Evolutionary conservation across 2,113 vertebrate species (phyloP).

Genomic region (Tonatia bakeri): DNA sequence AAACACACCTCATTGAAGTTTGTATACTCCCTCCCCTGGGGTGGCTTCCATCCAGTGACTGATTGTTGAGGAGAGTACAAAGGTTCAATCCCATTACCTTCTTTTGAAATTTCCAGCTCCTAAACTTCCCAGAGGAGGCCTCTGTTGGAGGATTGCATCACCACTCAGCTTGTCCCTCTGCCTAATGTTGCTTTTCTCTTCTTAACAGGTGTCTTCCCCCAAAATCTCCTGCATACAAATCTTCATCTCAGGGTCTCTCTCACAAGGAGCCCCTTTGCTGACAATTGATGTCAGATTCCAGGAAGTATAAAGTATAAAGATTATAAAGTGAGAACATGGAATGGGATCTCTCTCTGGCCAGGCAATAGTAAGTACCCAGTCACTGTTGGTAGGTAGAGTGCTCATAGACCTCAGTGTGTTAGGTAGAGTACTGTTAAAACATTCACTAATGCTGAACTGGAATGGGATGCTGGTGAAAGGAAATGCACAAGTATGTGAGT

Average conservation of each 20-base stretch:
- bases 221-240: background rate
- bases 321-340: background rate
- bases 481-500: background rate
- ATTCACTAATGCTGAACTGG: background rate
- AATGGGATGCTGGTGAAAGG: background rate
- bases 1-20: background rate
- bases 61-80: background rate
- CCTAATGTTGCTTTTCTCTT: background rate
- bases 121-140: background rate
- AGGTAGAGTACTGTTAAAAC: background rate
- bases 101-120: background rate
- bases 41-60: background rate
- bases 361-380: background rate
- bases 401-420: background rate
- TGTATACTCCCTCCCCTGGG: background rate
- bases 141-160: background rate
- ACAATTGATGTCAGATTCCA: background rate
- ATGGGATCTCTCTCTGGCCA: background rate
- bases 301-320: background rate
- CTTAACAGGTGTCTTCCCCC: background rate
- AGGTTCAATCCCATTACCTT: background rate
- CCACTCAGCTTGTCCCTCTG: background rate
- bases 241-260: background rate
- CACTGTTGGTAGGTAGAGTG: background rate
- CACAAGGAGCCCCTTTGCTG: background rate